Percentiles rank a stretch among this genome's conserved stretches.
Evolutionary conservation across 2,888 invertebrate species (phyloP).

Genomic region (Gerris lacustris): DNA sequence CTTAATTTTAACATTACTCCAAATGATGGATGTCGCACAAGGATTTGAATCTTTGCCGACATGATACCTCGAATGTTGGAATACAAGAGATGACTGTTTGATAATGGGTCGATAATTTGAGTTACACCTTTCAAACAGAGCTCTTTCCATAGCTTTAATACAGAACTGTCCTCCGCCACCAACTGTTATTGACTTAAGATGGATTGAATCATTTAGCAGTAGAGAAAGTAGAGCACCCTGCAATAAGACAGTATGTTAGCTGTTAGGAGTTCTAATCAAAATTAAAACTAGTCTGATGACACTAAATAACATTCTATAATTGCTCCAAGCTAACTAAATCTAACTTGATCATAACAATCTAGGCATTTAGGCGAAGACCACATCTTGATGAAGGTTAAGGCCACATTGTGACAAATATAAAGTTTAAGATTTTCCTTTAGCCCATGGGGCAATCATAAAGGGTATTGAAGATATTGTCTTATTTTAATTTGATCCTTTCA

Average conservation of each 20-base stretch:
- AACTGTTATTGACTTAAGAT: slow-evolving; percentile 56
- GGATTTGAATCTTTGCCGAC: slow-evolving; percentile 34
- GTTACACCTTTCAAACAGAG: slow-evolving; percentile 36
- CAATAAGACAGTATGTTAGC: neutral
- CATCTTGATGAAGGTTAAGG: too few relatives aligned
- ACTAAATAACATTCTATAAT: too few relatives aligned
- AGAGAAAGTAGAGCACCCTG: slow-evolving; percentile 61
- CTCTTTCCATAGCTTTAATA: slow-evolving; percentile 45
- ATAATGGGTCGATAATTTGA: slow-evolving; percentile 28
- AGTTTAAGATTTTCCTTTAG: too few relatives aligned
- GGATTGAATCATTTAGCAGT: slow-evolving; percentile 54
- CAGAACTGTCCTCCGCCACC: slow-evolving; percentile 55
- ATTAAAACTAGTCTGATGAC: too few relatives aligned
- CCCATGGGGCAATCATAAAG: too few relatives aligned
- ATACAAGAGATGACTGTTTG: slow-evolving; percentile 21
- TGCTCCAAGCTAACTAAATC: too few relatives aligned
- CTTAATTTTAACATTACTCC: slow-evolving; percentile 42
- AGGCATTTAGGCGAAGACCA: too few relatives aligned
- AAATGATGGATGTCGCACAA: slow-evolving; percentile 49
- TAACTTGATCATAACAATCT: too few relatives aligned
- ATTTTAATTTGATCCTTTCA: too few relatives aligned
- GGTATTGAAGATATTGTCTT: too few relatives aligned
- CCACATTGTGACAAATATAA: too few relatives aligned
- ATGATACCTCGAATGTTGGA: slow-evolving; percentile 20
- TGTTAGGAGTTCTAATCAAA: too few relatives aligned